These are phyloP conservation scores for Ephialtes manifestator DNA, from an alignment of 2,888 invertebrate species.

Conservation along the genomic window DNA sequence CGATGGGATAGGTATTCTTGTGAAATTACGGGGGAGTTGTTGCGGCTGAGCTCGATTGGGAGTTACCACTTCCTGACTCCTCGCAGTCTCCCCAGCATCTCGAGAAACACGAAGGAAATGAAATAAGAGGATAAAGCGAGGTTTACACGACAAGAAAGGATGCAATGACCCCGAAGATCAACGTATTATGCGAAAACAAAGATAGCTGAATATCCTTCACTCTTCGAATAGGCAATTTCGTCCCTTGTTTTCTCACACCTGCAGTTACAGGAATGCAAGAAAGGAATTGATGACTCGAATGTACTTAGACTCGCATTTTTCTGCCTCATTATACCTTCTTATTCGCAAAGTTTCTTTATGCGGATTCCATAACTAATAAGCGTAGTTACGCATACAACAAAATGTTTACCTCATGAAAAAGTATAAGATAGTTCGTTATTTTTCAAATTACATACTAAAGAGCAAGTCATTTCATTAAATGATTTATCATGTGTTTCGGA, in stretches of 20 bases:
- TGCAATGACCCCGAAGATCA: conserved; percentile 14
- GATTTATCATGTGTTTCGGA: background rate
- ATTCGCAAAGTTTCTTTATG: background rate
- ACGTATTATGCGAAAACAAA: conserved; percentile 1
- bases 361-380: background rate
- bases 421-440: background rate
- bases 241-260: conserved; percentile 3
- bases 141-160: background rate
- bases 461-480: background rate
- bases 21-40: conserved; percentile 35
- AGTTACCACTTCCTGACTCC: conserved; percentile 44
- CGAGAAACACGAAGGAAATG: background rate
- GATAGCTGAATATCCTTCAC: background rate
- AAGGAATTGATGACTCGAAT: background rate
- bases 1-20: conserved; percentile 18
- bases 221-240: conserved; percentile 1
- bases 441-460: background rate
- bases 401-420: background rate
- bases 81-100: conserved; percentile 13
- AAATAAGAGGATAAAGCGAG: conserved; percentile 6
- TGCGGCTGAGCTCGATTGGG: conserved; percentile 27
- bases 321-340: background rate
- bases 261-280: background rate
- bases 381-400: background rate
- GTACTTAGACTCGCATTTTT: background rate